phyloP scores from a whole-genome alignment of 1,140 invertebrate genomes.

The Dendrolimus kikuchii region DNA sequence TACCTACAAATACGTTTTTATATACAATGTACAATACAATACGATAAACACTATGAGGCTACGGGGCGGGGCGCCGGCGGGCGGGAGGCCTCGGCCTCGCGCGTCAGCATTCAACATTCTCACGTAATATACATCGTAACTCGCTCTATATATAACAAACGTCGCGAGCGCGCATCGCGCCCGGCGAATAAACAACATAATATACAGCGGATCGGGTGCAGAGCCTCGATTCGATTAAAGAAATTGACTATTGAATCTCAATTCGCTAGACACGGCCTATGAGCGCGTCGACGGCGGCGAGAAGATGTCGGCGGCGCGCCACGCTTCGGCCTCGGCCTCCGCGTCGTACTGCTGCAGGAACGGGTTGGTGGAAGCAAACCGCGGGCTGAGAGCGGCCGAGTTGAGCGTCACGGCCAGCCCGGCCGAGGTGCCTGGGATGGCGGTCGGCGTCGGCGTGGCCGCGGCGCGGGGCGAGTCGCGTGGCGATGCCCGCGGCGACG shows the following conservation, averaged over 20 bases:
- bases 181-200: conserved; percentile 59
- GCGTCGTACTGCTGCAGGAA: conserved; percentile 74
- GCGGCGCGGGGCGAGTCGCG: conserved; percentile 48
- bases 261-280: conserved; percentile 61
- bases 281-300: conserved; percentile 59
- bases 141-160: conserved; percentile 69
- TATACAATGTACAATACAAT: conserved; percentile 68
- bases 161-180: conserved; percentile 59
- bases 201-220: conserved; percentile 66
- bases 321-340: conserved; percentile 62
- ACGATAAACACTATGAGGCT: conserved; percentile 52
- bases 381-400: conserved; percentile 70
- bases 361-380: conserved; percentile 74
- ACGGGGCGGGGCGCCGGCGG: conserved; percentile 46
- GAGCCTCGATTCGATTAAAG: conserved; percentile 65
- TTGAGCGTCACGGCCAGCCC: conserved; percentile 40
- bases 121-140: conserved; percentile 66
- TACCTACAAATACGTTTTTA: conserved; percentile 63
- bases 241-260: conserved; percentile 71
- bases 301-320: conserved; percentile 63
- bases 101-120: conserved; percentile 60
- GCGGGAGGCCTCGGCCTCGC: conserved; percentile 40
- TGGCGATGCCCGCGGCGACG: conserved; percentile 46
- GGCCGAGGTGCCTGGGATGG: conserved; percentile 22
- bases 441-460: conserved; percentile 18